Percentiles rank a stretch among this genome's conserved stretches.
phyloP scores from a whole-genome alignment of 2,888 invertebrate genomes.

The Nephrotoma flavescens region DNA sequence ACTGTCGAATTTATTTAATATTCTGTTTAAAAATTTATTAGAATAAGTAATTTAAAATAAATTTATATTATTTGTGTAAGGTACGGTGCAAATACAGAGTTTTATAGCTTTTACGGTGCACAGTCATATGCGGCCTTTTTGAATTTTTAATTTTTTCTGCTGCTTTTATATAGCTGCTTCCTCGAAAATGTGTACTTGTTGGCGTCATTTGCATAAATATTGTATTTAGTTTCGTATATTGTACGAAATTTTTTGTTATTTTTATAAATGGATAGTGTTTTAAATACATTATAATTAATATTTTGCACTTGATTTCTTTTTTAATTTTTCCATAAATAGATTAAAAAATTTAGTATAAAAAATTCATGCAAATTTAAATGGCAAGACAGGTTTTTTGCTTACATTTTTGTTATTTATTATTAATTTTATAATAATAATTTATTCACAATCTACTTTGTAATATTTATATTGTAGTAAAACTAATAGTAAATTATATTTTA shows the following conservation, averaged over 20 bases:
- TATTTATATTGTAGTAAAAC: too few relatives aligned
- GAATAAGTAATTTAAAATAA: neutral
- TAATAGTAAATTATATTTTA: neutral
- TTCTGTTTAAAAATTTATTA: neutral
- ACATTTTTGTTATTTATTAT: neutral
- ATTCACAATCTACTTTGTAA: neutral
- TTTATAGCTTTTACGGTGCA: neutral
- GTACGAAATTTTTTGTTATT: neutral
- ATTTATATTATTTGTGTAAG: neutral
- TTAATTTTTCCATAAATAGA: neutral
- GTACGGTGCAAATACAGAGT: neutral
- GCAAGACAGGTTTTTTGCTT: neutral
- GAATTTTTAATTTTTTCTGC: neutral
- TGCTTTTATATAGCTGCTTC: neutral
- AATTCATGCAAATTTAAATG: neutral
- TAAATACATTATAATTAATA: neutral
- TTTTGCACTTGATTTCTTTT: neutral
- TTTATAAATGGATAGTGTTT: neutral
- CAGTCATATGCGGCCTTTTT: neutral
- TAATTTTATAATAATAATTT: too few relatives aligned
- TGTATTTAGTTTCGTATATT: neutral
- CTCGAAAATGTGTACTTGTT: neutral
- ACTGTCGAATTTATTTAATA: neutral
- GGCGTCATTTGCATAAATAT: constrained; percentile 4
- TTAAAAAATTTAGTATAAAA: neutral